Conservation (phyloP, 2,888 invertebrate genomes). For the Pachymerium ferrugineum region DNA sequence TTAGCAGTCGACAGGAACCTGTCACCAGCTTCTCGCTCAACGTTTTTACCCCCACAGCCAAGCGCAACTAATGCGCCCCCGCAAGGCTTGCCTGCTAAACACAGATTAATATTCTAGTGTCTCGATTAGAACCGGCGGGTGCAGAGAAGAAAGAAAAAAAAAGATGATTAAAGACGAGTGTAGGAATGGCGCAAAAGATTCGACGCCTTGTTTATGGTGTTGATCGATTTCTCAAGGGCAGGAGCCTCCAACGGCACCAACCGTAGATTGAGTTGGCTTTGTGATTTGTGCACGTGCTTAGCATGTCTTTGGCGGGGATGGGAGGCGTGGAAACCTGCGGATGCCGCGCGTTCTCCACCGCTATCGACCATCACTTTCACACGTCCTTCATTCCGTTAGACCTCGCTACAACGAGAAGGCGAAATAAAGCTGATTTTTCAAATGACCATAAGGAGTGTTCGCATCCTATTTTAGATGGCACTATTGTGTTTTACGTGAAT, state of each 20-base stretch:
- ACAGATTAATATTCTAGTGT: conserved; percentile 19
- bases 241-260: conserved; percentile 1
- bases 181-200: neutral
- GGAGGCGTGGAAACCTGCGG: neutral
- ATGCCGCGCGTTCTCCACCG: conserved; percentile 2
- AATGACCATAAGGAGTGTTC: too few relatives aligned
- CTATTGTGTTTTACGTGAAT: too few relatives aligned
- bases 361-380: conserved; percentile 17
- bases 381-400: conserved; percentile 8
- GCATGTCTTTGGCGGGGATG: conserved; percentile 16
- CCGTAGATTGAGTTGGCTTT: conserved; percentile 17
- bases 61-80: conserved; percentile 12
- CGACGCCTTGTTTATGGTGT: conserved; percentile 5
- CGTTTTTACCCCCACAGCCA: neutral
- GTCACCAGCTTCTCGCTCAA: conserved; percentile 9
- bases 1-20: conserved; percentile 13
- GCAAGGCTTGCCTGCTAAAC: neutral
- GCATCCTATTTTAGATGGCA: too few relatives aligned
- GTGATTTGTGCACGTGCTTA: conserved; percentile 17
- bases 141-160: neutral
- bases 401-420: neutral
- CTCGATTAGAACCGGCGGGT: neutral
- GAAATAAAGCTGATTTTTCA: too few relatives aligned
- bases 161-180: conserved; percentile 7
- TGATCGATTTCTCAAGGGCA: conserved; percentile 17